Evolutionary conservation across 2,888 invertebrate genomes (phyloP).

Genomic region (Molorchus minor): DNA sequence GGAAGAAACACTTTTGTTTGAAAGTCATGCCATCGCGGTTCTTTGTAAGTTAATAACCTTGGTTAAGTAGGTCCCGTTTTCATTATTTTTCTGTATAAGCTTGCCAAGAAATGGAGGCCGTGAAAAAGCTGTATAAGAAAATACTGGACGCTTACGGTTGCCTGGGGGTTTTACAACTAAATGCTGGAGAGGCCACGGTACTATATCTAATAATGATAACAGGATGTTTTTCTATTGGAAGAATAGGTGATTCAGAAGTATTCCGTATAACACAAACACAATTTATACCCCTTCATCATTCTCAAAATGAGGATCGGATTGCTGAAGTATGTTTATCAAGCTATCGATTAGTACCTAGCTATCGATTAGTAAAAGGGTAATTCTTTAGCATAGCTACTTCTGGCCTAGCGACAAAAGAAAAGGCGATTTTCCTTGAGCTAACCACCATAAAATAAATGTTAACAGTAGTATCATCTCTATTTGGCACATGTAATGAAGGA

Average conservation of each 20-base stretch:
- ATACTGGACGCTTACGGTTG: slow-evolving; percentile 95
- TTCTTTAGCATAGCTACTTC: no score
- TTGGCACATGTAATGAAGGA: no score
- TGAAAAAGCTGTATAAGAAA: slow-evolving; percentile 90
- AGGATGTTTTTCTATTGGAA: slow-evolving; percentile 96
- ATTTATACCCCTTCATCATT: slow-evolving; percentile 86
- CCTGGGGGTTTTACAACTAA: slow-evolving; percentile 90
- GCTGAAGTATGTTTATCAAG: slow-evolving; percentile 67
- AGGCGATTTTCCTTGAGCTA: no score
- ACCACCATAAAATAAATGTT: no score
- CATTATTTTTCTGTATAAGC: slow-evolving; percentile 64
- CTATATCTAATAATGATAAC: slow-evolving; percentile 93
- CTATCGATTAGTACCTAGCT: no score
- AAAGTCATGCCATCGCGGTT: slow-evolving; percentile 90
- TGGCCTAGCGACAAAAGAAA: no score
- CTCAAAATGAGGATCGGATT: slow-evolving; percentile 70
- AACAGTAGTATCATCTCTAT: no score
- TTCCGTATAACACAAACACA: slow-evolving; percentile 93
- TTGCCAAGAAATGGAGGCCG: slow-evolving; percentile 86
- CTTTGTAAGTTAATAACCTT: slow-evolving; percentile 69
- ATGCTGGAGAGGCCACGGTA: slow-evolving; percentile 84
- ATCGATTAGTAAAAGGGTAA: no score
- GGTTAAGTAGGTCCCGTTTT: neutral
- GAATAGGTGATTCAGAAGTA: slow-evolving; percentile 93
- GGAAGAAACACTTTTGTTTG: slow-evolving; percentile 87